phyloP scores from a whole-genome alignment of 1,140 invertebrate species.

The Drosophila pseudoobscura region DNA sequence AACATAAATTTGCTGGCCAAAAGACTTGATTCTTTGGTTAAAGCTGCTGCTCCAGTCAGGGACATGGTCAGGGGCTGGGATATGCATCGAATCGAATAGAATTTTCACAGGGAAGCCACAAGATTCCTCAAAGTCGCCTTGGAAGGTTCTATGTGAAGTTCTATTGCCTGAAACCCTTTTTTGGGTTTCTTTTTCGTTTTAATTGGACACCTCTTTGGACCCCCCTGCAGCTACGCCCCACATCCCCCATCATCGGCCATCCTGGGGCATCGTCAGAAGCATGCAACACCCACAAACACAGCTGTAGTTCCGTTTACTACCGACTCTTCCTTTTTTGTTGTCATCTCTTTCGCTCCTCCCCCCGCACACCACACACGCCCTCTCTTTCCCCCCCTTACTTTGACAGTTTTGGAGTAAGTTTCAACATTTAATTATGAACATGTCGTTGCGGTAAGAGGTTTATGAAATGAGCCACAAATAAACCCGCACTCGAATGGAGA shows the following conservation, averaged over 20 bases:
- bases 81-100: neutral
- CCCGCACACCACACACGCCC: neutral
- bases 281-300: slow-evolving; percentile 27
- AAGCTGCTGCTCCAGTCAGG: too few species aligned
- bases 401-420: slow-evolving; percentile 65
- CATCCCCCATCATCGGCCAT: slow-evolving; percentile 9
- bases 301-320: slow-evolving; percentile 9
- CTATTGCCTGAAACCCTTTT: too few species aligned
- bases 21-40: neutral
- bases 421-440: slow-evolving; percentile 80
- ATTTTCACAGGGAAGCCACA: neutral
- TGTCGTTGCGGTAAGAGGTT: slow-evolving; percentile 76
- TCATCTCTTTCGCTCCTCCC: neutral
- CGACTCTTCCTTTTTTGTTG: slow-evolving; percentile 12
- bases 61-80: slow-evolving; percentile 1
- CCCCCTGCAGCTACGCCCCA: neutral
- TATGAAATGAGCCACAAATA: slow-evolving; percentile 66
- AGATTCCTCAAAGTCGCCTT: too few species aligned
- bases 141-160: too few species aligned
- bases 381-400: neutral
- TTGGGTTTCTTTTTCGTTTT: too few species aligned
- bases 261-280: neutral
- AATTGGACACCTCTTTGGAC: neutral
- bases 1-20: slow-evolving; percentile 32
- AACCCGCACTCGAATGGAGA: slow-evolving; percentile 24